phyloP scores from a whole-genome alignment of 2,113 vertebrate species.

The Archocentrus centrarchus region DNA sequence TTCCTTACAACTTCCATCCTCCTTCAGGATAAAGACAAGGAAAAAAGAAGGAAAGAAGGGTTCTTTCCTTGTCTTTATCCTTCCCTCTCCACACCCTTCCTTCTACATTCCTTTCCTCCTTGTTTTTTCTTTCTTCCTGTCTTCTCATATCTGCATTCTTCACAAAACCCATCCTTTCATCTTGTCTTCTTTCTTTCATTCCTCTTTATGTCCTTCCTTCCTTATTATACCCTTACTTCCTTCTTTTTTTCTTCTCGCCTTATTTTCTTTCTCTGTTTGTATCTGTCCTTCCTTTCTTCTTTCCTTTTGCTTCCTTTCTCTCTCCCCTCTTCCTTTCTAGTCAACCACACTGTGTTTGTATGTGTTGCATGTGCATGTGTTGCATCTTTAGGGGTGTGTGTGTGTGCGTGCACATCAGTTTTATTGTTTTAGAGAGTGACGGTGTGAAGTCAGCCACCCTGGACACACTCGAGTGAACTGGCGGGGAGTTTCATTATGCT shows the following conservation, averaged over 20 bases:
- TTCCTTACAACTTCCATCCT: not conserved
- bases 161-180: not conserved
- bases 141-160: not conserved
- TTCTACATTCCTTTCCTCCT: not conserved
- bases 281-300: no score
- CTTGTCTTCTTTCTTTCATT: not conserved
- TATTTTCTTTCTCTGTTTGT: no score
- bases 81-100: not conserved
- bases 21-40: not conserved
- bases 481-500: constrained; percentile 44
- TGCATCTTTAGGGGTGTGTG: not conserved
- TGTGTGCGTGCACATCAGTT: not conserved
- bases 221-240: no score
- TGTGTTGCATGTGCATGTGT: not conserved
- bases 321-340: not conserved
- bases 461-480: constrained; percentile 32
- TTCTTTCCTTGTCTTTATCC: not conserved
- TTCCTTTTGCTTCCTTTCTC: no score
- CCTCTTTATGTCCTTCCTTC: no score
- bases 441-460: constrained; percentile 33
- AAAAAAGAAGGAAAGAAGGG: no score
- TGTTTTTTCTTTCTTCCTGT: not conserved
- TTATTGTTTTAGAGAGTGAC: constrained; percentile 22
- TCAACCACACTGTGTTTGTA: not conserved
- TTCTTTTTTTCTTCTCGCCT: no score